phyloP scores from a whole-genome alignment of 2,797 vertebrate genomes.

The Sebastes steindachneri region DNA sequence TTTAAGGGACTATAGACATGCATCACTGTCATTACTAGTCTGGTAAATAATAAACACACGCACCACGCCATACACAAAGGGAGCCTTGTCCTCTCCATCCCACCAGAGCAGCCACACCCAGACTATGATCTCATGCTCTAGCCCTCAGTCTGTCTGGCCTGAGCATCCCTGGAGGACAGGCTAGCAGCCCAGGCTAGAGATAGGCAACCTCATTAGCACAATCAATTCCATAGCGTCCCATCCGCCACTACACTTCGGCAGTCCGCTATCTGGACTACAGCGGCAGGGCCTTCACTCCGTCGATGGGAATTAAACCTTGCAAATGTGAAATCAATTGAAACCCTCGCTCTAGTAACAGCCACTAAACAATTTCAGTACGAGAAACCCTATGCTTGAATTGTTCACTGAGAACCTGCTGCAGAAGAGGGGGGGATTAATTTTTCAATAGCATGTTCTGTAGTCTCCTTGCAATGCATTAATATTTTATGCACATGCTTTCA shows the following conservation, averaged over 20 bases:
- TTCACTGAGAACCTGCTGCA: constrained; percentile 15
- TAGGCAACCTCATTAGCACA: constrained; percentile 65
- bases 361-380: constrained; percentile 17
- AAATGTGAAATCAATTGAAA: constrained; percentile 63
- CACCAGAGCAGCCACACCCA: constrained; percentile 70
- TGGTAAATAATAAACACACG: constrained; percentile 22
- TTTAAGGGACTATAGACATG: not conserved
- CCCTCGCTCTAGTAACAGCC: constrained; percentile 19
- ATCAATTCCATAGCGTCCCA: constrained; percentile 53
- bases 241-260: constrained; percentile 23
- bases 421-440: constrained; percentile 53
- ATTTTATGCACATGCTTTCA: constrained; percentile 69
- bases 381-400: constrained; percentile 32
- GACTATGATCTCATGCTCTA: constrained; percentile 75
- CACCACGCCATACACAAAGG: constrained; percentile 43
- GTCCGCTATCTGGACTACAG: constrained; percentile 13
- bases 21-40: not conserved
- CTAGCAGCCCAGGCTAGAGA: constrained; percentile 51
- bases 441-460: constrained; percentile 61
- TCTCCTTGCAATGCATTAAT: constrained; percentile 58
- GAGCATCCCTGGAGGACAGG: constrained; percentile 64
- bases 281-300: constrained; percentile 20
- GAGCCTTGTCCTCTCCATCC: constrained; percentile 41
- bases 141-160: constrained; percentile 60
- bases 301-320: constrained; percentile 49